Evolutionary conservation across 2,888 invertebrate genomes (phyloP).

Genomic region (Hyposoter dolosus): DNA sequence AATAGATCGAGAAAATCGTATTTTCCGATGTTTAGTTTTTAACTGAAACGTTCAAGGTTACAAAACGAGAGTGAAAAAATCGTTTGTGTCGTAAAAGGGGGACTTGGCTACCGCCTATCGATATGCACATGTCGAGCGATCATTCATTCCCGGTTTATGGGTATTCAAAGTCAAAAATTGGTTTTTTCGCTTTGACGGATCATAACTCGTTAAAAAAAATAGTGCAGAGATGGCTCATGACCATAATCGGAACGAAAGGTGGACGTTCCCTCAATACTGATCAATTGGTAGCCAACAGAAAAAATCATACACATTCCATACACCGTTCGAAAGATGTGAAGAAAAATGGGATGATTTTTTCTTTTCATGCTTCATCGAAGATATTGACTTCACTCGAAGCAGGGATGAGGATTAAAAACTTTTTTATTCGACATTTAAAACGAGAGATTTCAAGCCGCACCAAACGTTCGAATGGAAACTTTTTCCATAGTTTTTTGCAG

Average conservation of each 20-base stretch:
- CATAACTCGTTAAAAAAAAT: constrained; percentile 1
- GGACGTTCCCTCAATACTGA: neutral
- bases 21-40: neutral
- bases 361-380: neutral
- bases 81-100: neutral
- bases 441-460: neutral
- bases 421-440: neutral
- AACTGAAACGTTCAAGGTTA: neutral
- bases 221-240: neutral
- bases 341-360: neutral
- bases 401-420: neutral
- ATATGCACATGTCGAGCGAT: neutral
- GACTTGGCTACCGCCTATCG: neutral
- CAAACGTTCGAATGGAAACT: neutral
- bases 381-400: neutral
- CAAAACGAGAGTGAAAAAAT: neutral
- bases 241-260: neutral
- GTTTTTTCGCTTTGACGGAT: neutral
- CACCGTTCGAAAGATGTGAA: neutral
- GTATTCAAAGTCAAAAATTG: neutral
- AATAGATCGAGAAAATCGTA: neutral
- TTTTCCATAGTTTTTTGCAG: neutral
- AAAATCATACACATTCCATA: neutral
- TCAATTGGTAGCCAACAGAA: neutral
- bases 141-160: neutral